Evolutionary conservation across 1,140 invertebrate genomes (phyloP), one percentile per base, ranked within the genome.

Genomic region (Sminthurides bifidus): DNA sequence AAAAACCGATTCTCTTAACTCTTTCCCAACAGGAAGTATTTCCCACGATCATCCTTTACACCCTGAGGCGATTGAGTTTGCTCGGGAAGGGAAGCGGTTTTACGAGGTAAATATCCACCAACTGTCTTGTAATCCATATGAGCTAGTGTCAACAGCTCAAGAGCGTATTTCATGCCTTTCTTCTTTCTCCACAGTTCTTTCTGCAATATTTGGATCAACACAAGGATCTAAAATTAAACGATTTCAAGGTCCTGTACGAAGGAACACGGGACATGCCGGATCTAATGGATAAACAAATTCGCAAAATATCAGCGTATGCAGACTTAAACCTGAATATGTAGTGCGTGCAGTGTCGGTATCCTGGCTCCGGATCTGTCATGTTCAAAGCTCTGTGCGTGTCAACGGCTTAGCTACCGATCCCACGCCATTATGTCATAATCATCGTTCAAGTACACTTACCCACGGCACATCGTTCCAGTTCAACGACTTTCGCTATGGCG

Each of bases 21-120:
- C n/a, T n/a, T n/a, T n/a, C n/a, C n/a, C n/a, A 19, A 4, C 29
- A 50, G 55, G 56, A 23, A 59, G 53, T 17, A 54, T 64, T 33
- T 56, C 46, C 29, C 62, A 64, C 52, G 56, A 64, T 40, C 62
- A 64, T 54, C 62, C 62, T 3, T 35, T 61, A 1, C 62, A 64
- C 41, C 43, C 52, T 14, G 54, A 61, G 31, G 59, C 62, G 12
- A 52, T 64, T 23, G 29, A 46, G 21, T 59, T 46, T 31, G 62
- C 58, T 14, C 49, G 52, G 19, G 62, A 64, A 29, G 59, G 41
- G 6, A 64, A 64, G 44, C 14, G 35, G 5, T 64, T 29, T 38
- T 64, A 64, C 29, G 10, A 59, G 52, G 61, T 63, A 53, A 4
- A 26, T 17, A 23, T 10, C 26, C 35, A 15, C 38, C 10, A 23